Percentiles rank a stretch among this genome's conserved stretches.
Conservation (phyloP, 1,140 invertebrate species). For the Chelonus insularis region DNA sequence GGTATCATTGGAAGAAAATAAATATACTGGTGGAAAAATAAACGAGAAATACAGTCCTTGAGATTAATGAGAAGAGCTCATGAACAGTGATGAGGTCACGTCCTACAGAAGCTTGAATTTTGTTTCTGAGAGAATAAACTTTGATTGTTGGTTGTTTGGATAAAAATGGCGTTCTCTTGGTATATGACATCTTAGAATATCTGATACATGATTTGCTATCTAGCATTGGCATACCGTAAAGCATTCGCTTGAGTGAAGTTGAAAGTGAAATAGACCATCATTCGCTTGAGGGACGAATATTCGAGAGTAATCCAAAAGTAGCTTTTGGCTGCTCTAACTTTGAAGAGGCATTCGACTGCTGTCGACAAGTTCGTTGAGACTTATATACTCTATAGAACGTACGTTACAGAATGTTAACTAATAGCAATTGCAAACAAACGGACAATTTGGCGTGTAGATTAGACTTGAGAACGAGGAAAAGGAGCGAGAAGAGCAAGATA, state of each 20-base stretch:
- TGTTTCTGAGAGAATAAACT: constrained; percentile 3
- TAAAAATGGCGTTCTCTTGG: no score
- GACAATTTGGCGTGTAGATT: constrained; percentile 39
- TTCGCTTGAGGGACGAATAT: background rate
- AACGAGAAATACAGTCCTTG: constrained; percentile 19
- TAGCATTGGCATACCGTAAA: no score
- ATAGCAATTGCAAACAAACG: constrained; percentile 39
- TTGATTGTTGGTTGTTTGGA: constrained; percentile 1
- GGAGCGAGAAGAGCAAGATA: no score
- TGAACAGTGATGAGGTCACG: constrained; percentile 26
- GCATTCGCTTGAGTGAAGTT: no score
- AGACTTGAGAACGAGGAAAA: constrained; percentile 12
- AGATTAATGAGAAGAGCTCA: constrained; percentile 29
- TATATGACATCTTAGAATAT: no score
- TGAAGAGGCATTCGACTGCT: background rate
- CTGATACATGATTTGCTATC: no score
- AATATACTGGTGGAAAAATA: constrained; percentile 31
- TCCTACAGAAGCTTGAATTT: constrained; percentile 10
- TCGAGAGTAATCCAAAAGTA: background rate
- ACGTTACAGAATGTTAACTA: constrained; percentile 34
- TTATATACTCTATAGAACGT: background rate
- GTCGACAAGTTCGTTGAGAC: background rate
- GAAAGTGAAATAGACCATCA: no score
- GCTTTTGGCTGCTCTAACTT: background rate
- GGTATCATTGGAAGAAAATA: constrained; percentile 34